Base-by-base conservation (phyloP, 2,113 vertebrate species). In the Eurystomus gularis region DNA sequence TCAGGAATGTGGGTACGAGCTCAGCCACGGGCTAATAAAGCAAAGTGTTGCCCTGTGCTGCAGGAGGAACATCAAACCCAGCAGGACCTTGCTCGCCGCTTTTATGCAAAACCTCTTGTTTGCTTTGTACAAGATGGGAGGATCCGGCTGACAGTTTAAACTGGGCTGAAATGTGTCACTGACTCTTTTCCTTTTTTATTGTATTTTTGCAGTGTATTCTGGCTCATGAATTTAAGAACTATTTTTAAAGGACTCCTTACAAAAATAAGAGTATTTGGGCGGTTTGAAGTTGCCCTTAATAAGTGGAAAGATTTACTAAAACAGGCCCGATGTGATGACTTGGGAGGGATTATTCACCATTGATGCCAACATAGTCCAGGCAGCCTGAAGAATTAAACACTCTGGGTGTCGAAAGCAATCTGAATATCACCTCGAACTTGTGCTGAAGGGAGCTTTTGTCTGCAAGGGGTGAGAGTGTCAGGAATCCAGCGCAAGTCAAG, bases 251-350 rank as follows among this genome's bases (percentile, higher is more conserved):
- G 86, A 75, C 86, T 93, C 72, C 82, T 95, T 86, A 55, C 60
- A 86, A 86, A 91, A 82, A 86, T 40, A 86, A 96, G 72, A 33
- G 17, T 49, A 79, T 92, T 94, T 92, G 66, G 65, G 68, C 3
- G 0, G 61, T 79, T 91, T 72, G 57, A 84, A 91, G 95, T 95
- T 88, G 44, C 52, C 70, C 64, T 70, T 96, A 96, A 62, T 90
- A 97, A 96, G 71, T 95, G 96, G 96, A 97, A 96, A 94, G 92
- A 94, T 92, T 96, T 94, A 96, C 88, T 96, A 75, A 93, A 96
- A 40, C 58, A 57, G 82, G 64, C 76, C 82, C 75, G 72, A 88
- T 94, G 85, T 90, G 94, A 94, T 94, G 94, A 90, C 37, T 92
- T 93, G 94, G 94, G 92, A 94, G 90, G 93, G 90, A 93, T 94